These are phyloP conservation scores for Hyles euphorbiae DNA, from an alignment of 1,140 invertebrate species.

Conservation along the genomic window DNA sequence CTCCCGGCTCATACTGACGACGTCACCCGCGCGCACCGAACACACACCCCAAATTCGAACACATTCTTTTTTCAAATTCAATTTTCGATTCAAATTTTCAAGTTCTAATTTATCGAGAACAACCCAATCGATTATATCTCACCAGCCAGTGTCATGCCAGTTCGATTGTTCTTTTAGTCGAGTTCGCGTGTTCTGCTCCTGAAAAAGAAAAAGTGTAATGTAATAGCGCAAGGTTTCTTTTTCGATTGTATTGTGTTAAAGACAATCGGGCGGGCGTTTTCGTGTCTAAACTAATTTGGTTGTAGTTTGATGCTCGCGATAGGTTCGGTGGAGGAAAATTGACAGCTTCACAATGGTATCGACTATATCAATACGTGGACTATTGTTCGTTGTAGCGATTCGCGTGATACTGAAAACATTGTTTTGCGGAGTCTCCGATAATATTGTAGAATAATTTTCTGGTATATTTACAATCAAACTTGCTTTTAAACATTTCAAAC, in stretches of 20 bases:
- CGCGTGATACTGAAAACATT: no score
- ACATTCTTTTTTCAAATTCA: slow-evolving; percentile 16
- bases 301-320: slow-evolving; percentile 58
- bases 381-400: no score
- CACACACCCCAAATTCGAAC: slow-evolving; percentile 7
- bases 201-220: slow-evolving; percentile 58
- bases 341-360: slow-evolving; percentile 30
- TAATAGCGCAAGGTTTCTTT: slow-evolving; percentile 35
- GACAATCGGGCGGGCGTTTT: slow-evolving; percentile 63
- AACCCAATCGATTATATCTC: slow-evolving; percentile 10
- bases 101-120: no score
- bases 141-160: slow-evolving; percentile 27
- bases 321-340: slow-evolving; percentile 54
- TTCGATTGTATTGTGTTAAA: slow-evolving; percentile 58
- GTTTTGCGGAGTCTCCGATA: no score
- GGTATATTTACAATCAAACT: no score
- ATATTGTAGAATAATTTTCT: no score
- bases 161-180: slow-evolving; percentile 36
- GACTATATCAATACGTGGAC: no score
- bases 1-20: slow-evolving; percentile 49
- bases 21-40: slow-evolving; percentile 28
- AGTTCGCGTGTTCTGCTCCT: slow-evolving; percentile 55
- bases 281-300: slow-evolving; percentile 72
- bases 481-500: no score
- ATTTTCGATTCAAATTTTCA: neutral